These are phyloP conservation scores for Hylaeus anthracinus DNA, from an alignment of 1,140 invertebrate genomes.

Conservation along the genomic window DNA sequence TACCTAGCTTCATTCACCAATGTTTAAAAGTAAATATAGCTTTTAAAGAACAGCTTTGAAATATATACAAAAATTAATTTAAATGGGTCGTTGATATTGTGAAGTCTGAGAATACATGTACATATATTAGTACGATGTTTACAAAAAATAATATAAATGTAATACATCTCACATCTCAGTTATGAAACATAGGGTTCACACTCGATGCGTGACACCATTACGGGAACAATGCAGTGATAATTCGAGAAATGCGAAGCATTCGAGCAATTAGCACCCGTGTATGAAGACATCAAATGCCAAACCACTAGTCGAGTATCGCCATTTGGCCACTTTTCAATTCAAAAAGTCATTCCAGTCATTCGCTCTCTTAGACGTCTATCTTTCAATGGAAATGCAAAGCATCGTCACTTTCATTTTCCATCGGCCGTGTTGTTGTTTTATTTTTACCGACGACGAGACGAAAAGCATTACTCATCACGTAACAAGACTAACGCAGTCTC, in stretches of 20 bases:
- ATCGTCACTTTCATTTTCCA: slow-evolving; percentile 19
- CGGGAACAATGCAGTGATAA: neutral
- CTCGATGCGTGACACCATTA: neutral
- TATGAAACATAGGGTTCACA: too few species aligned
- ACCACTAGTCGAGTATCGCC: neutral
- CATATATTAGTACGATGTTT: too few species aligned
- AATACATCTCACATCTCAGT: too few species aligned
- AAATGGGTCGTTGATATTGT: too few species aligned
- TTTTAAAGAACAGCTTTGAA: too few species aligned
- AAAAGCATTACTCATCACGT: slow-evolving; percentile 22
- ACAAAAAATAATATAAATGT: too few species aligned
- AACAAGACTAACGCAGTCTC: slow-evolving; percentile 39
- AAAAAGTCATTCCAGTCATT: slow-evolving; percentile 12
- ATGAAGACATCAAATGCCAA: slow-evolving; percentile 28
- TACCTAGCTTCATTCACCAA: too few species aligned
- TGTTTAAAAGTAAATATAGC: too few species aligned
- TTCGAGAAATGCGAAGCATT: slow-evolving; percentile 48
- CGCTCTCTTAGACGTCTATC: neutral
- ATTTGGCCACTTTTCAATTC: slow-evolving; percentile 7
- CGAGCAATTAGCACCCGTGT: slow-evolving; percentile 15
- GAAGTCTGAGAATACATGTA: too few species aligned
- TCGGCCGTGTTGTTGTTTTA: slow-evolving; percentile 12
- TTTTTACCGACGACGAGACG: slow-evolving; percentile 31
- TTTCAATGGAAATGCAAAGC: neutral
- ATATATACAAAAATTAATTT: too few species aligned